Conservation (phyloP, 2,888 invertebrate genomes). For the Perizoma flavofasciatum region DNA sequence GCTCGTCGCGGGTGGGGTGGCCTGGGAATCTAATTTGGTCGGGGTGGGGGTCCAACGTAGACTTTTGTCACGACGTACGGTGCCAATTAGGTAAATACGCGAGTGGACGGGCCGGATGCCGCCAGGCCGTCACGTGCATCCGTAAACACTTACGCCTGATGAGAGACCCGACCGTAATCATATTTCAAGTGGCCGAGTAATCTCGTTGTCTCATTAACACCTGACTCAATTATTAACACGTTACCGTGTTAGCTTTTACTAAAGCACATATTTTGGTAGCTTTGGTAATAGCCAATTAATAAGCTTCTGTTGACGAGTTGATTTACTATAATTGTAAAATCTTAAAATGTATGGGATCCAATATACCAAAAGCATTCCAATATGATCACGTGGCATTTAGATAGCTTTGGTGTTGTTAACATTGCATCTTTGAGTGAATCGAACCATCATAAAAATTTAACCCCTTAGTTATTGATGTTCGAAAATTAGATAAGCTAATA, state of each 20-base stretch:
- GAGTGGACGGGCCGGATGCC: conserved; percentile 40
- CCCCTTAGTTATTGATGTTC: too few relatives aligned
- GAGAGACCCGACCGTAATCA: conserved; percentile 65
- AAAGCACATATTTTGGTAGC: conserved; percentile 39
- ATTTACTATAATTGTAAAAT: too few relatives aligned
- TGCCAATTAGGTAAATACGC: conserved; percentile 79
- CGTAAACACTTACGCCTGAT: conserved; percentile 69
- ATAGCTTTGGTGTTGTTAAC: too few relatives aligned
- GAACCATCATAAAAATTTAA: too few relatives aligned
- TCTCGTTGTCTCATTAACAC: conserved; percentile 59
- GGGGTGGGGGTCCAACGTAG: conserved; percentile 54
- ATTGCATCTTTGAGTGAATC: too few relatives aligned
- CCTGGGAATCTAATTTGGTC: conserved; percentile 73
- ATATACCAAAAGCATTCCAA: too few relatives aligned
- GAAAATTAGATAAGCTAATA: too few relatives aligned
- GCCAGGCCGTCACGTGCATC: conserved; percentile 64
- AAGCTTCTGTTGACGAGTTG: not conserved
- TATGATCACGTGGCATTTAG: too few relatives aligned
- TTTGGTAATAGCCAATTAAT: conserved; percentile 34
- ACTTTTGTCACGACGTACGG: conserved; percentile 76
- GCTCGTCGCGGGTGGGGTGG: conserved; percentile 45
- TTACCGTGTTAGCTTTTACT: conserved; percentile 50
- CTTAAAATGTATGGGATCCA: too few relatives aligned
- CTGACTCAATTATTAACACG: conserved; percentile 53
- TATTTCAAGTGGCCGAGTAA: conserved; percentile 64